A percentile compares a stretch with the other conserved stretches of the same genome.
Evolutionary conservation across 2,888 invertebrate genomes (phyloP).

Genomic region (Microplitis manilae): DNA sequence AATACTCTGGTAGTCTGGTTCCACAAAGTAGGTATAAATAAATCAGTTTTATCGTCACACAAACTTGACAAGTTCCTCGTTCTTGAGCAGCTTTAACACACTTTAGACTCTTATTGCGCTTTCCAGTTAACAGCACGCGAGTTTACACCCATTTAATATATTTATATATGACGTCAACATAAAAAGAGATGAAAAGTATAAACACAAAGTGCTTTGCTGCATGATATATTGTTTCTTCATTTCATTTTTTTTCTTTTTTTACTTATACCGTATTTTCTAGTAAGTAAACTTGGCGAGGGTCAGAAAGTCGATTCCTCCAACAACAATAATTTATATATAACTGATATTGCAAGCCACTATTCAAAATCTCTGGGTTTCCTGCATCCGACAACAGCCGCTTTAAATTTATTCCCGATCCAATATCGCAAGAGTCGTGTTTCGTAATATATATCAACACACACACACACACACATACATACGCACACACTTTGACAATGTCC

Average conservation of each 20-base stretch:
- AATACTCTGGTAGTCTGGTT: background rate
- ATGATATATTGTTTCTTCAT: background rate
- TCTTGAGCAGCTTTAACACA: slow-evolving; percentile 5
- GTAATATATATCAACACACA: slow-evolving; percentile 17
- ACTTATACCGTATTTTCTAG: background rate
- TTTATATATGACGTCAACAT: background rate
- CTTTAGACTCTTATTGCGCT: slow-evolving; percentile 6
- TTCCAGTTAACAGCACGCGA: slow-evolving; percentile 18
- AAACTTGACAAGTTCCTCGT: slow-evolving; percentile 26
- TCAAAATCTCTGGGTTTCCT: slow-evolving; percentile 30
- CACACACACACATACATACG: background rate
- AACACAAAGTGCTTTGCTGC: background rate
- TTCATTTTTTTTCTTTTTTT: background rate
- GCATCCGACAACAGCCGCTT: slow-evolving; percentile 31
- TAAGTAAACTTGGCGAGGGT: slow-evolving; percentile 9
- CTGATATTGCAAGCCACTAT: slow-evolving; percentile 28
- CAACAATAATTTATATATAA: slow-evolving; percentile 30
- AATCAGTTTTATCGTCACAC: slow-evolving; percentile 27
- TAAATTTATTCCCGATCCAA: slow-evolving; percentile 50
- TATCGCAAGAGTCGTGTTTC: slow-evolving; percentile 44
- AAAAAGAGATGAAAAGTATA: background rate
- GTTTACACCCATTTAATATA: background rate
- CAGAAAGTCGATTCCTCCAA: slow-evolving; percentile 13
- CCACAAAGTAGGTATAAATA: slow-evolving; percentile 22
- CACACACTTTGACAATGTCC: slow-evolving; percentile 2